Evolutionary conservation across 2,113 vertebrate genomes (phyloP).

Genomic region (Aegotheles bennettii): DNA sequence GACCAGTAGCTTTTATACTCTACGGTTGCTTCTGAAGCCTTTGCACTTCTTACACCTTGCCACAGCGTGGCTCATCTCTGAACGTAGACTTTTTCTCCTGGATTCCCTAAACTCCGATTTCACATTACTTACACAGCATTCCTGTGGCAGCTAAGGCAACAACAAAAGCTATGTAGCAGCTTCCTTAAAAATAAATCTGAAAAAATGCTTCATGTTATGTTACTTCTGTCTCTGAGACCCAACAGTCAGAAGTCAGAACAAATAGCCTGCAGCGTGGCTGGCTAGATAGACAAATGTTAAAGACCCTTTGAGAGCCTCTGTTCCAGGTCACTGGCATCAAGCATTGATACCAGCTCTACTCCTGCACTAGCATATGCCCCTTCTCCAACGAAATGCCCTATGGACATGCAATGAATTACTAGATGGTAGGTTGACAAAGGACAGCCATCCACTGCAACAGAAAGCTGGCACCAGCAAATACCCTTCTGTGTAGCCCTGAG

Average conservation of each 20-base stretch:
- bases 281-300: neutral
- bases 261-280: neutral
- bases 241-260: neutral
- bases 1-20: neutral
- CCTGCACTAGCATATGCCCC: constrained; percentile 10
- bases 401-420: neutral
- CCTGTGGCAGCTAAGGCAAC: neutral
- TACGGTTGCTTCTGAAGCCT: neutral
- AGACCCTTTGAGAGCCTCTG: neutral
- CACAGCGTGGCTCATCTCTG: neutral
- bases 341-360: neutral
- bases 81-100: neutral
- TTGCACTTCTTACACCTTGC: neutral
- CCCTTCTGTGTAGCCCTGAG: neutral
- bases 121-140: neutral
- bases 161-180: neutral
- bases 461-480: neutral
- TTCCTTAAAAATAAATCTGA: neutral
- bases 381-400: neutral
- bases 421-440: neutral
- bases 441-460: neutral
- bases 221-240: neutral
- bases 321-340: neutral
- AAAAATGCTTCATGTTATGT: neutral
- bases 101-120: neutral